Percentiles rank a stretch among this genome's conserved stretches.
Evolutionary conservation across 1,140 invertebrate species (phyloP).

Genomic region (Cyrtorhinus lividipennis): DNA sequence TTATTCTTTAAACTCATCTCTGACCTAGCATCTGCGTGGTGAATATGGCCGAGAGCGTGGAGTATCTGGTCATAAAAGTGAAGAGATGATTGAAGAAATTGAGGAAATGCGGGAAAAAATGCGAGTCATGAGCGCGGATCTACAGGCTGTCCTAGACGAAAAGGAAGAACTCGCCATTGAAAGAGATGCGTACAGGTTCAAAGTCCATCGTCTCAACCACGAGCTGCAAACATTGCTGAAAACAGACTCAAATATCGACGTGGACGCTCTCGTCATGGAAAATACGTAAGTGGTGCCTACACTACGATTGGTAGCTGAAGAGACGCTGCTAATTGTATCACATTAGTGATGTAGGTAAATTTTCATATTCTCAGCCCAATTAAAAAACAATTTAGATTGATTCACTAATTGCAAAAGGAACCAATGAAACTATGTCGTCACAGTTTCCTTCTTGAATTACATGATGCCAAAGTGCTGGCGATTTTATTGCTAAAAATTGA

Average conservation of each 20-base stretch:
- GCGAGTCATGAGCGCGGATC: slow-evolving; percentile 52
- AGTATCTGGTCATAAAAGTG: slow-evolving; percentile 28
- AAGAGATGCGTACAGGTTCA: slow-evolving; percentile 69
- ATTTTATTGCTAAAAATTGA: too few species aligned
- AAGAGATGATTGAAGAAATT: slow-evolving; percentile 23
- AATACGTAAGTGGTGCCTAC: slow-evolving; percentile 44
- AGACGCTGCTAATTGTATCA: neutral
- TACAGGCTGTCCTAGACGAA: slow-evolving; percentile 65
- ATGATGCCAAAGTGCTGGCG: too few species aligned
- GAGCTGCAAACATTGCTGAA: slow-evolving; percentile 60
- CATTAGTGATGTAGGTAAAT: neutral
- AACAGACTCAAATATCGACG: slow-evolving; percentile 45
- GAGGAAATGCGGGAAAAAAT: slow-evolving; percentile 26
- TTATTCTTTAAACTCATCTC: slow-evolving; percentile 8
- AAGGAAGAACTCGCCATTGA: slow-evolving; percentile 71
- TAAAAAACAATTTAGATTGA: too few species aligned
- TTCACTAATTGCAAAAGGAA: too few species aligned
- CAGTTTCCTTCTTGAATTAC: too few species aligned
- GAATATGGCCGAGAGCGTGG: slow-evolving; percentile 11
- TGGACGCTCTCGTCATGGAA: slow-evolving; percentile 65
- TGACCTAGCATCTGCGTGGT: slow-evolving; percentile 27
- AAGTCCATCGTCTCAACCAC: slow-evolving; percentile 67
- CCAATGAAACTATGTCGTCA: too few species aligned
- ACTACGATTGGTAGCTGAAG: neutral
- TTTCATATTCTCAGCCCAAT: slow-evolving; percentile 7